Evolutionary conservation across 2,797 vertebrate genomes (phyloP).

Genomic region (Lindbergichthys nudifrons): DNA sequence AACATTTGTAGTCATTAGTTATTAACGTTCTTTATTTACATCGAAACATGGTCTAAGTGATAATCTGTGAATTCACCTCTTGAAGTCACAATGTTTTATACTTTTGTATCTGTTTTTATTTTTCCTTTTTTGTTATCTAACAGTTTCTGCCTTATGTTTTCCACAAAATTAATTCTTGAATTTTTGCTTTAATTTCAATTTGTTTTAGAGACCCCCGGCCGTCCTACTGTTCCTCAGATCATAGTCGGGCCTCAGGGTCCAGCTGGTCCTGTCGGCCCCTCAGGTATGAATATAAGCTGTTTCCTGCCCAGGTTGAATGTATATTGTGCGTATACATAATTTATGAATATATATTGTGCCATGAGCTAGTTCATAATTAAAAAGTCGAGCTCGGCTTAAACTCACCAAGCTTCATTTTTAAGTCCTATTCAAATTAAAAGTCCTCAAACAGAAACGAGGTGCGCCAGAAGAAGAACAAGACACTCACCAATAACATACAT

Average conservation of each 20-base stretch:
- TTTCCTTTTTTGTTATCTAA: background rate
- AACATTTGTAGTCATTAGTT: no score
- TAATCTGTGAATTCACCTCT: background rate
- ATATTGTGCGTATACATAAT: background rate
- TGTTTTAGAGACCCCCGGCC: conserved; percentile 38
- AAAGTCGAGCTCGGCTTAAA: background rate
- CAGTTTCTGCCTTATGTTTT: background rate
- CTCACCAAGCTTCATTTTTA: background rate
- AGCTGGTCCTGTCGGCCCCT: conserved; percentile 63
- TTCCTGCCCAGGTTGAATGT: background rate
- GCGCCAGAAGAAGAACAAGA: background rate
- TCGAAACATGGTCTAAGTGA: background rate
- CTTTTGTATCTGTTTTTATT: background rate
- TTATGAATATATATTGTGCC: background rate
- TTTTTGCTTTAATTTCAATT: conserved; percentile 1
- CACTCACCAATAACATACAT: background rate
- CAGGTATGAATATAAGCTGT: conserved; percentile 62
- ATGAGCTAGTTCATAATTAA: conserved; percentile 1
- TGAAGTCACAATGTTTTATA: background rate
- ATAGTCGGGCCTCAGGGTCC: conserved; percentile 68
- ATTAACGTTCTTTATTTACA: no score
- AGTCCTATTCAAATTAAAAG: background rate
- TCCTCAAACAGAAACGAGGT: background rate
- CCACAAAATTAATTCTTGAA: background rate
- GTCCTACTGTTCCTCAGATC: conserved; percentile 25